Evolutionary conservation across 2,113 vertebrate genomes (phyloP), one percentile per base, ranked within the genome.

Genomic region (Alces alces): DNA sequence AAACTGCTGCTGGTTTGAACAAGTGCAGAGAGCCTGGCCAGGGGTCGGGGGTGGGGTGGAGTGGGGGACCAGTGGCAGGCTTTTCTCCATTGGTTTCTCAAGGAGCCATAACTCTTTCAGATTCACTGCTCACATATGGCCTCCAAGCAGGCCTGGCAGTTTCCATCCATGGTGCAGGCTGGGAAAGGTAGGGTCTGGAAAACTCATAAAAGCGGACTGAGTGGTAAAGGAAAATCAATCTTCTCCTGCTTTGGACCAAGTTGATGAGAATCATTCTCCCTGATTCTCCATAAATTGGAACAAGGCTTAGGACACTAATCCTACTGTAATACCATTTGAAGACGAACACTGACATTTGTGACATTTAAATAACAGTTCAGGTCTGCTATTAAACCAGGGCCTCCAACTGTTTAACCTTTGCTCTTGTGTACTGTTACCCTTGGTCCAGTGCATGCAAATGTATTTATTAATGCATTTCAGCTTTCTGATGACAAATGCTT

Each of bases 171-270:
- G 36, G 28, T 85, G 54, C 83, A 88, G 96, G 84, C 97, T 73
- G 79, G 61, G 91, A 96, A 97, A 97, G 64, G 93, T 64, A 95
- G 61, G 70, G 91, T 97, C 98, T 98, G 98, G 97, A 98, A 98
- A 98, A 97, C 97, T 97, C 97, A 98, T 98, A 98, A 98, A 97
- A 97, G 79, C 47, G 23, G 83, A 93, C 84, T 54, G 64, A 98
- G 93, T 86, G 93, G 96, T 94, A 97, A 98, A 98, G 98, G 98
- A 97, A 98, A 98, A 98, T 98, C 97, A 97, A 98, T 98, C 95
- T 97, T 97, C 93, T 97, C 66, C 94, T 97, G 93, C 86, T 89
- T 97, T 97, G 93, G 98, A 97, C 97, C 86, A 93, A 89, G 96
- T 96, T 98, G 98, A 98, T 70, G 97, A 97, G 98, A 98, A 94